phyloP scores from a whole-genome alignment of 2,797 vertebrate genomes.

The Betta splendens region DNA sequence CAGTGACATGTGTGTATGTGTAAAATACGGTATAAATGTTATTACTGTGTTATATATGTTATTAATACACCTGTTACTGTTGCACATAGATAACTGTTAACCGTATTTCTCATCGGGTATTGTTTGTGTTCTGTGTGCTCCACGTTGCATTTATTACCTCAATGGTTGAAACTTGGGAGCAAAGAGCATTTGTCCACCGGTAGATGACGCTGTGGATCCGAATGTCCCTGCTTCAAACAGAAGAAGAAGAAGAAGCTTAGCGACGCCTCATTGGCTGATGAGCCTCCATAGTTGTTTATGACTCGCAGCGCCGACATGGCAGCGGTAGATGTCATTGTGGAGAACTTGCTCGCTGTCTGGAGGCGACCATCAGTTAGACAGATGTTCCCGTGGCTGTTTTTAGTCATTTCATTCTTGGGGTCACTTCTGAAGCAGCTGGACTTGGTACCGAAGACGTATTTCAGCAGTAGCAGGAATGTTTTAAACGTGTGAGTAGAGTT shows the following conservation, averaged over 20 bases:
- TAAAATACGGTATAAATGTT: too few species aligned
- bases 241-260: constrained; percentile 7
- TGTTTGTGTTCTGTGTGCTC: too few species aligned
- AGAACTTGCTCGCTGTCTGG: constrained; percentile 67
- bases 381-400: constrained; percentile 78
- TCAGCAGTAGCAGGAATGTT: constrained; percentile 88
- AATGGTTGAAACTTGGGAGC: too few species aligned
- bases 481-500: constrained; percentile 88
- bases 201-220: neutral
- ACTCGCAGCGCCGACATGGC: constrained; percentile 70
- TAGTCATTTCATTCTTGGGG: constrained; percentile 77
- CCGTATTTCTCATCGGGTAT: too few species aligned
- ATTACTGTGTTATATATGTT: too few species aligned
- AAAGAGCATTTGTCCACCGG: constrained; percentile 1
- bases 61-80: too few species aligned
- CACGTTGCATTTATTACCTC: too few species aligned
- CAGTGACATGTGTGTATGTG: too few species aligned
- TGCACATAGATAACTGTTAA: too few species aligned
- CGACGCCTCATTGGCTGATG: constrained; percentile 31
- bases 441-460: constrained; percentile 83
- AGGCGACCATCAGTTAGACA: constrained; percentile 26
- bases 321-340: constrained; percentile 63
- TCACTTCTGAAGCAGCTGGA: constrained; percentile 84
- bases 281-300: accelerated
- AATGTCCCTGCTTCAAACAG: neutral